Percentiles rank a stretch among this genome's conserved stretches.
These are phyloP conservation scores for Cheilosia impressa DNA, from an alignment of 2,888 invertebrate genomes.

Conservation along the genomic window DNA sequence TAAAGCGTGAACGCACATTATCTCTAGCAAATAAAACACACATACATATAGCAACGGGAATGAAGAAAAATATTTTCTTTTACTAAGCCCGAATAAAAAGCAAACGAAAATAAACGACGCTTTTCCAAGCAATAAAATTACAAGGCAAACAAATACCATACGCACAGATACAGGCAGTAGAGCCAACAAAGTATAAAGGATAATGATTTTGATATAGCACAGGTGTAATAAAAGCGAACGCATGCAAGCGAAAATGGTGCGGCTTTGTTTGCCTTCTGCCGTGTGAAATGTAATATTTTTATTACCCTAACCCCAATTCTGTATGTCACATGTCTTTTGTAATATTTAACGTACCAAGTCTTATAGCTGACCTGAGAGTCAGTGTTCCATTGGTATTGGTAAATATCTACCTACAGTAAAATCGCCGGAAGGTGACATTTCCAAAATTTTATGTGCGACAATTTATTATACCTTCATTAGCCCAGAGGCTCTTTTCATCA, in stretches of 20 bases:
- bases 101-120: slow-evolving; percentile 71
- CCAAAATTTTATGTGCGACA: slow-evolving; percentile 39
- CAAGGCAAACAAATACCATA: slow-evolving; percentile 65
- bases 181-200: slow-evolving; percentile 60
- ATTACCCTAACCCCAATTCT: slow-evolving; percentile 40
- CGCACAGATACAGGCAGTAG: slow-evolving; percentile 28
- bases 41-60: slow-evolving; percentile 2
- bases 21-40: slow-evolving; percentile 50
- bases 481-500: slow-evolving; percentile 37
- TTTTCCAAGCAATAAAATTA: slow-evolving; percentile 74
- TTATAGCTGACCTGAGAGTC: slow-evolving; percentile 57
- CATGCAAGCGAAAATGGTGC: slow-evolving; percentile 70
- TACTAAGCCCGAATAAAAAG: slow-evolving; percentile 63
- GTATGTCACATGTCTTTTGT: slow-evolving; percentile 45
- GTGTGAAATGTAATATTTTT: slow-evolving; percentile 72
- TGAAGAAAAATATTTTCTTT: slow-evolving; percentile 65
- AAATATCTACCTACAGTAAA: slow-evolving; percentile 38
- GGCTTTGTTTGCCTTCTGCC: slow-evolving; percentile 68
- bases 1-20: slow-evolving; percentile 61
- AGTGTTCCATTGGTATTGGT: slow-evolving; percentile 31
- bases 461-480: slow-evolving; percentile 45
- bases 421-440: slow-evolving; percentile 54
- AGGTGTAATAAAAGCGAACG: slow-evolving; percentile 73
- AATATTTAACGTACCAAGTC: slow-evolving; percentile 41
- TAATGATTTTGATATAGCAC: slow-evolving; percentile 73